These are phyloP conservation scores for Trichomycterus rosablanca DNA, from an alignment of 2,113 vertebrate genomes.

Conservation along the genomic window DNA sequence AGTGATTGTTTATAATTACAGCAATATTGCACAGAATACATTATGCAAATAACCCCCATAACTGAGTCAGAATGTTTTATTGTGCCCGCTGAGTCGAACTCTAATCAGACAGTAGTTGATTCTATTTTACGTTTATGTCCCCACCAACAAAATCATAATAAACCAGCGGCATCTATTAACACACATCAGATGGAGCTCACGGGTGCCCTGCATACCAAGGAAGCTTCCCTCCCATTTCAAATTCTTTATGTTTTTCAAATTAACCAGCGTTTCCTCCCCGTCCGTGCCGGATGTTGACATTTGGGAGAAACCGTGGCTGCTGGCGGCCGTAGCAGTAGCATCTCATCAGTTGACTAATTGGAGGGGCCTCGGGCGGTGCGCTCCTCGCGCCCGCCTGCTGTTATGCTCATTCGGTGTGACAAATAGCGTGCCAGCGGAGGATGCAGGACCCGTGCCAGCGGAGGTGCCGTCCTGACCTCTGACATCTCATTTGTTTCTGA, in stretches of 20 bases:
- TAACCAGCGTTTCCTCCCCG: conserved; percentile 11
- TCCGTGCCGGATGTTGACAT: background rate
- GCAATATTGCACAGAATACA: too few species aligned
- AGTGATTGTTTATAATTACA: too few species aligned
- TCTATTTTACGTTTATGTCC: too few species aligned
- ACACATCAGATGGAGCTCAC: background rate
- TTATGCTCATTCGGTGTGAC: conserved; percentile 59
- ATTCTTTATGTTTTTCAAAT: conserved; percentile 27
- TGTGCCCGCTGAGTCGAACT: too few species aligned
- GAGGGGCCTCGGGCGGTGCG: conserved; percentile 40
- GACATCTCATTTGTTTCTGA: conserved; percentile 57
- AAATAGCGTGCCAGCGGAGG: conserved; percentile 53
- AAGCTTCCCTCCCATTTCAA: background rate
- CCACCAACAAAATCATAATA: background rate
- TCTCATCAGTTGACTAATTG: conserved; percentile 47
- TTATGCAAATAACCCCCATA: too few species aligned
- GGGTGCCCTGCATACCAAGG: background rate
- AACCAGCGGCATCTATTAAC: background rate
- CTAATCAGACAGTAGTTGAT: too few species aligned
- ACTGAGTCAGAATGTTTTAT: too few species aligned
- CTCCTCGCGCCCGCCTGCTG: conserved; percentile 37
- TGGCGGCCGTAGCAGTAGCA: conserved; percentile 28
- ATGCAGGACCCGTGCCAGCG: conserved; percentile 55
- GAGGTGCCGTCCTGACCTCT: conserved; percentile 51
- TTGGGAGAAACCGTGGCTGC: conserved; percentile 21